A percentile compares a stretch with the other conserved stretches of the same genome.
These are phyloP conservation scores for Plutomurus gul DNA, from an alignment of 1,140 invertebrate genomes.

Conservation along the genomic window DNA sequence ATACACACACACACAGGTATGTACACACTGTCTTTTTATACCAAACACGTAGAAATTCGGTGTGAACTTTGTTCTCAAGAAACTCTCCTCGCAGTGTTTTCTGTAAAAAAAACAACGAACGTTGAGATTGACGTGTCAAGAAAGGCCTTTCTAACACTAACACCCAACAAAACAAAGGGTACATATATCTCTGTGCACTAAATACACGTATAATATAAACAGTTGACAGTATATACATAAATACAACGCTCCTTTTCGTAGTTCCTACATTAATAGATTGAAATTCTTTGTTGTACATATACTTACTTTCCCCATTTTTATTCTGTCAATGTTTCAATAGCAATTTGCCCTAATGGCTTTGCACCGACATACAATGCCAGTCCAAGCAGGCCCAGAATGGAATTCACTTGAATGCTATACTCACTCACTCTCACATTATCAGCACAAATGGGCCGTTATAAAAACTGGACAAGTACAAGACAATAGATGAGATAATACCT, in stretches of 20 bases:
- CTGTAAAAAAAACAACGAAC: background rate
- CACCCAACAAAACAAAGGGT: too few species aligned
- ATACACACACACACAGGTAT: background rate
- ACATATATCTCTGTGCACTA: too few species aligned
- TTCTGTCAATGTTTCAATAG: constrained; percentile 24
- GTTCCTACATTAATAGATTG: too few species aligned
- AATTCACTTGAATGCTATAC: constrained; percentile 2
- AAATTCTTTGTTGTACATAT: background rate
- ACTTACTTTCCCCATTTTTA: background rate
- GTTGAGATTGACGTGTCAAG: background rate
- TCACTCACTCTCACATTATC: constrained; percentile 24
- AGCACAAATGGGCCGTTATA: constrained; percentile 4
- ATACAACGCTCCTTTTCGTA: background rate
- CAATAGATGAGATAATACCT: constrained; percentile 4
- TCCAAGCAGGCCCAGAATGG: background rate
- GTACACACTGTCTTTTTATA: too few species aligned
- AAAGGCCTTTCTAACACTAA: background rate
- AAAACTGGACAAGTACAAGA: constrained; percentile 23
- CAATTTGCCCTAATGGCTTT: constrained; percentile 21
- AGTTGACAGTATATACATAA: too few species aligned
- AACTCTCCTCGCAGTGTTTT: too few species aligned
- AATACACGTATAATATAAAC: too few species aligned
- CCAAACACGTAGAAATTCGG: too few species aligned
- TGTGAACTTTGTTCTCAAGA: too few species aligned
- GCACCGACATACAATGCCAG: background rate